Evolutionary conservation across 2,797 vertebrate species (phyloP), one percentile per base, ranked within the genome.

Genomic region (Lacerta agilis): DNA sequence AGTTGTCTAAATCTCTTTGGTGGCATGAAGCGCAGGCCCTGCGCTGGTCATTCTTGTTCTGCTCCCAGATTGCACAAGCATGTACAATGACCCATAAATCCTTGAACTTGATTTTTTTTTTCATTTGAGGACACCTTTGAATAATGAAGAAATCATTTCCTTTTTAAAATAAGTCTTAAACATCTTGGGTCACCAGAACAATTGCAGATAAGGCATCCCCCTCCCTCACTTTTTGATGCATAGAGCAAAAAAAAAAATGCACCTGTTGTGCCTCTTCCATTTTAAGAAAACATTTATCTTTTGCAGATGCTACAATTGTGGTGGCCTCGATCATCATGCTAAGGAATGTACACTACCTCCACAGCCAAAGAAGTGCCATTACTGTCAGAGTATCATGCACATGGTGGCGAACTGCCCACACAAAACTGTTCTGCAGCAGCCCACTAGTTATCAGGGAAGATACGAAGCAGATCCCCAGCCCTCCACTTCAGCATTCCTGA

Each of bases 281-380:
- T 86, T 89, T n/a, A 0, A 89, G 87, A 85, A 87, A 0, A 10
- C 64, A 8, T 91, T 49, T 92, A 20, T 90, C 76, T 84, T 11
- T 96, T 96, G 66, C 17, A 98, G 97, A 97, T 98, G 97, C 96
- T 98, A 98, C 96, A 98, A 98, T 89, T 98, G 97, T 45, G 97
- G 97, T 71, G 97, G 97, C 92, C 97, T 98, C 10, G 97, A 97
- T 95, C 97, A 98, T 95, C 97, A 98, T 38, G 97, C 97, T 90
- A 98, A 98, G 91, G 97, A 98, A 96, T 98, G 97, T 87, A 97
- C 95, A 94, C 97, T 98, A 96, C 97, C 97, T 97, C 97, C 97
- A 79, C 97, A 98, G 97, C 97, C 97, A 97, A 98, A 98, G 97
- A 98, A 98, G 97, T 98, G 97, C 97, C 97, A 98, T 97, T 98